Percentiles rank a stretch among this genome's conserved stretches.
Evolutionary conservation across 2,113 vertebrate genomes (phyloP).

Genomic region (Herpailurus yagouaroundi): DNA sequence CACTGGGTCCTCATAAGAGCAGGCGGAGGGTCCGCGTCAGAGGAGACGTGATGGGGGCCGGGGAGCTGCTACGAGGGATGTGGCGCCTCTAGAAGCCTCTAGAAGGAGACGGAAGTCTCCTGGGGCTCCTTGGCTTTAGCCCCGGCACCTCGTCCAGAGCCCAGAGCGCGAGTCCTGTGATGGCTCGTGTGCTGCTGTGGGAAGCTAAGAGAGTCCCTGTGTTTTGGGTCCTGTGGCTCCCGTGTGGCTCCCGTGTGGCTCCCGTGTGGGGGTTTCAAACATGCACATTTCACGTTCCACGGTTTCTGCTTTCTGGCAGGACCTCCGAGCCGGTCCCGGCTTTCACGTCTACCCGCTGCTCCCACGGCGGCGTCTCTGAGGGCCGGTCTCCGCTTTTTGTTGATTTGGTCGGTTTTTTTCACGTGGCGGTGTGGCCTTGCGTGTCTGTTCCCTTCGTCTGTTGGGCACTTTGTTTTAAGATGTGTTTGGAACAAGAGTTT

Average conservation of each 20-base stretch:
- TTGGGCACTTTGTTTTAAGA: neutral
- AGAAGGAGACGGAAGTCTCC: neutral
- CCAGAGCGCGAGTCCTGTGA: neutral
- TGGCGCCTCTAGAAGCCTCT: neutral
- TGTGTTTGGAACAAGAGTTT: neutral
- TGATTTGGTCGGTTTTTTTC: neutral
- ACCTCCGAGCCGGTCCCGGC: neutral
- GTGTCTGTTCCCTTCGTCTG: neutral
- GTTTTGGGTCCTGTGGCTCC: neutral
- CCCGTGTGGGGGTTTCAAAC: neutral
- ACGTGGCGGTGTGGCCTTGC: too few relatives aligned
- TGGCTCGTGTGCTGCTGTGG: neutral
- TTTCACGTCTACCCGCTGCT: accelerated
- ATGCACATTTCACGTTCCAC: neutral
- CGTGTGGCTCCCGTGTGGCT: neutral
- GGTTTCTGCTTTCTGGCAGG: neutral
- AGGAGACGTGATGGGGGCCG: neutral
- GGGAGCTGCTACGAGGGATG: neutral
- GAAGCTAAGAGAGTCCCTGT: too few relatives aligned
- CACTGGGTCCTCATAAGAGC: neutral
- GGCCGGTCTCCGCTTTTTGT: accelerated
- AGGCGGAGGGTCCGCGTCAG: neutral
- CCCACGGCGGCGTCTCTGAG: neutral
- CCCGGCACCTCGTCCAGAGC: neutral
- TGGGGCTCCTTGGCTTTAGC: neutral